Conservation (phyloP, 2,113 vertebrate species). For the Amphilophus citrinellus region DNA sequence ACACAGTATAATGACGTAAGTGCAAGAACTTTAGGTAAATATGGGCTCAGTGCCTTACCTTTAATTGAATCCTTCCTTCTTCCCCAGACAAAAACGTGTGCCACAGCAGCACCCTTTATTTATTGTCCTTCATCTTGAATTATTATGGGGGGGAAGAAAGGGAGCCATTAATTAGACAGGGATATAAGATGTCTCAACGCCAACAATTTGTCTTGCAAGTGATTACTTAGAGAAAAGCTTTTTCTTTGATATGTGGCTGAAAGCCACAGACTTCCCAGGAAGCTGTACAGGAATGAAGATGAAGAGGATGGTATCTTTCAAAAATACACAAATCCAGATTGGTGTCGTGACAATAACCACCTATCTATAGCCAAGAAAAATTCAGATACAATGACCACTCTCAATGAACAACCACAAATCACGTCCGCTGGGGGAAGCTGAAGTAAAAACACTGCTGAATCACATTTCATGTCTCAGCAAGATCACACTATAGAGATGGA, state of each 20-base stretch:
- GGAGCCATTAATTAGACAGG: constrained; percentile 70
- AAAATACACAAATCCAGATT: constrained; percentile 23
- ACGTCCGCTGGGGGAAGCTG: neutral
- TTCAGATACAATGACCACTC: neutral
- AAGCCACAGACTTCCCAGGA: constrained; percentile 42
- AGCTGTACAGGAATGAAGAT: constrained; percentile 28
- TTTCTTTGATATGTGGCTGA: constrained; percentile 56
- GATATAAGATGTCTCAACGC: constrained; percentile 73
- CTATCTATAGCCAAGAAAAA: neutral
- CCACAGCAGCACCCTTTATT: constrained; percentile 57
- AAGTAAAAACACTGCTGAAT: neutral
- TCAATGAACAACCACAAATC: neutral
- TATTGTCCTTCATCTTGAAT: constrained; percentile 71
- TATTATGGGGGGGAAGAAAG: constrained; percentile 57
- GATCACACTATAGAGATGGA: neutral
- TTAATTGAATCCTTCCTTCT: constrained; percentile 53
- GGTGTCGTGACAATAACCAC: neutral
- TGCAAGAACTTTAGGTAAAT: constrained; percentile 37
- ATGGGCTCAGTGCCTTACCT: constrained; percentile 24
- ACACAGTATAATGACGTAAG: constrained; percentile 12
- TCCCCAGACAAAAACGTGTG: constrained; percentile 38
- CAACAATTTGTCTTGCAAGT: constrained; percentile 73
- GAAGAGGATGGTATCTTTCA: constrained; percentile 20
- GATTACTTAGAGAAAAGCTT: constrained; percentile 68
- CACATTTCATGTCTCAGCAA: neutral